Evolutionary conservation across 1,140 invertebrate species (phyloP).

Genomic region (Drosophila kanapiae): DNA sequence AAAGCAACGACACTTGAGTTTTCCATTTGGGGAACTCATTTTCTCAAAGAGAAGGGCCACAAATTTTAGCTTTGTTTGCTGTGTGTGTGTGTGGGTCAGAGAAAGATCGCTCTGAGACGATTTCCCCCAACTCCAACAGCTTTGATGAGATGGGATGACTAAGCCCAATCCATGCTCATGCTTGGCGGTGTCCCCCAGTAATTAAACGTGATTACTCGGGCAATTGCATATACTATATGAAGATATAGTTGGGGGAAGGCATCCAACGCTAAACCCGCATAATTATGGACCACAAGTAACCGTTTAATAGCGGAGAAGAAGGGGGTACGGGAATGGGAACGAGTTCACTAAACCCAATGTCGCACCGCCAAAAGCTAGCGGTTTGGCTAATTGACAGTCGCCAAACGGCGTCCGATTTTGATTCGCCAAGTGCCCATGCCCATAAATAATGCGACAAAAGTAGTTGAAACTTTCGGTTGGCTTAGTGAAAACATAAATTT

Average conservation of each 20-base stretch:
- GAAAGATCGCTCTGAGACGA: constrained; percentile 64
- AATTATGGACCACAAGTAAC: constrained; percentile 60
- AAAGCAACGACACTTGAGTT: constrained; percentile 43
- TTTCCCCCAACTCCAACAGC: constrained; percentile 47
- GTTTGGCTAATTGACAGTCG: constrained; percentile 40
- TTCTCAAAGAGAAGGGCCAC: constrained; percentile 27
- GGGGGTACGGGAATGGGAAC: constrained; percentile 3
- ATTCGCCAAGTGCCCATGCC: constrained; percentile 30
- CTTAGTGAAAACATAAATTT: constrained; percentile 24
- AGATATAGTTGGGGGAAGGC: background rate
- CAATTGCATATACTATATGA: constrained; percentile 24
- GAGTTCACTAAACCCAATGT: constrained; percentile 67
- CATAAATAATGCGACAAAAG: constrained; percentile 51
- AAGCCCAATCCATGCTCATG: constrained; percentile 17
- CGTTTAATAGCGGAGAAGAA: constrained; percentile 40
- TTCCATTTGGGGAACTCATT: constrained; percentile 44
- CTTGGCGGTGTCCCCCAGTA: constrained; percentile 50
- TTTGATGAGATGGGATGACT: constrained; percentile 30
- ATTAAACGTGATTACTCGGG: constrained; percentile 72
- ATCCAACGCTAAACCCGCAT: constrained; percentile 55
- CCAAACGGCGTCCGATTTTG: constrained; percentile 27
- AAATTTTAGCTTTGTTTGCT: constrained; percentile 42
- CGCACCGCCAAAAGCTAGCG: constrained; percentile 21
- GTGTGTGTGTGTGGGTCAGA: constrained; percentile 52
- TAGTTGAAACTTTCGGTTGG: constrained; percentile 27